Evolutionary conservation across 1,140 invertebrate genomes (phyloP), one percentile per base, ranked within the genome.

Genomic region (Aphelinus certus): DNA sequence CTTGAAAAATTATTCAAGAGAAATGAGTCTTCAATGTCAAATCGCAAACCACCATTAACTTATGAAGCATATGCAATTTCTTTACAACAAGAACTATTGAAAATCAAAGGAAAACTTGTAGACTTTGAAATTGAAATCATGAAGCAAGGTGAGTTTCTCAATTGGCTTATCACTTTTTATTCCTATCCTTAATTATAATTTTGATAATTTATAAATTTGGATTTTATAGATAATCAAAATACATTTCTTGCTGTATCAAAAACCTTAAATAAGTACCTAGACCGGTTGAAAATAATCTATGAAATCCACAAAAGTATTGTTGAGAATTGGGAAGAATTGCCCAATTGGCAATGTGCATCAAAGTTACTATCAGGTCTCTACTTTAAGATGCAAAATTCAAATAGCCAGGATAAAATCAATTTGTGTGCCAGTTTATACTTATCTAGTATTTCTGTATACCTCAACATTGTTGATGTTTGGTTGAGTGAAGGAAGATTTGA

Each of bases 381-480:
- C 79, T 80, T 81, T 70, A 84, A 88, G 69, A 79, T 90, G 71
- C 79, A 87, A 77, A 85, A 85, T 73, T 84, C 87, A 3, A 76
- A 77, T n/a, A 87, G 80, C 55, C 82, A 83, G 74, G 80, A 86
- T 66, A 85, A 85, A 69, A 85, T 87, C 56, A 88, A 89, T 79
- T 82, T 90, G 43, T 87, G 86, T 77, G 82, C 86, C 7, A 86
- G 83, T 75, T 79, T 91, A 55, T 90, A 89, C 77, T 71, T 90
- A 43, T 83, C 85, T 65, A 88, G 86, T 79, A 80, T 89, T 68
- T 85, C 81, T 62, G 87, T 88, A 71, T 91, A 90, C 80, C 81
- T 90, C 42, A 87, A 87, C 67, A 87, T 91, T 58, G 88, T 90
- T 45, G 87, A 90, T 63, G 83, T 81, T 2, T 91, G 90, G 90